These are phyloP conservation scores for Podarcis cretensis DNA, from an alignment of 2,113 vertebrate species.

Conservation along the genomic window DNA sequence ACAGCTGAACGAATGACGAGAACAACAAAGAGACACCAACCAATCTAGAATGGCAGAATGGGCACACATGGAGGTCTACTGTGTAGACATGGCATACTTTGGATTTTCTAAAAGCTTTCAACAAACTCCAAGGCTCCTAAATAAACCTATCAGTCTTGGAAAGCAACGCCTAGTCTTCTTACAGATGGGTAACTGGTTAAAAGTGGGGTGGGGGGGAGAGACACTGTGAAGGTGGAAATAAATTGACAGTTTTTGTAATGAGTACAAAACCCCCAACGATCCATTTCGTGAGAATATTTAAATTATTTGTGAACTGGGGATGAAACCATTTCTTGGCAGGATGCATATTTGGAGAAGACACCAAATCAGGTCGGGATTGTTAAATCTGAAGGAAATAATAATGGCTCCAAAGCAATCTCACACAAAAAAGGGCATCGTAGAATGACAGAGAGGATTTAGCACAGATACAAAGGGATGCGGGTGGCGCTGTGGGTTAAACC, in stretches of 20 bases:
- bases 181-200: not conserved
- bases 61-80: not conserved
- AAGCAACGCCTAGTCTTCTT: not conserved
- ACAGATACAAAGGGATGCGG: not conserved
- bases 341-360: not conserved
- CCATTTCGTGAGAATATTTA: not conserved
- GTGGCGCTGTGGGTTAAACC: no score
- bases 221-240: not conserved
- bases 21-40: not conserved
- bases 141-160: not conserved
- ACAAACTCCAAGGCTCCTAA: not conserved
- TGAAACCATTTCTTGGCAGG: not conserved
- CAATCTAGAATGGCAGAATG: conserved; percentile 14
- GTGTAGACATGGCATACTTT: not conserved
- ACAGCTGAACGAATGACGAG: not conserved
- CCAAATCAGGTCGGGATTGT: not conserved
- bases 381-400: not conserved
- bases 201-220: not conserved
- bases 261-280: not conserved
- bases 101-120: conserved; percentile 6
- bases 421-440: not conserved
- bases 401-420: not conserved
- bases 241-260: not conserved
- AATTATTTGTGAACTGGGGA: not conserved
- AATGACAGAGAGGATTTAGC: not conserved